Evolutionary conservation across 2,113 vertebrate species (phyloP), one percentile per base, ranked within the genome.

Genomic region (Microcebus tavaratra): DNA sequence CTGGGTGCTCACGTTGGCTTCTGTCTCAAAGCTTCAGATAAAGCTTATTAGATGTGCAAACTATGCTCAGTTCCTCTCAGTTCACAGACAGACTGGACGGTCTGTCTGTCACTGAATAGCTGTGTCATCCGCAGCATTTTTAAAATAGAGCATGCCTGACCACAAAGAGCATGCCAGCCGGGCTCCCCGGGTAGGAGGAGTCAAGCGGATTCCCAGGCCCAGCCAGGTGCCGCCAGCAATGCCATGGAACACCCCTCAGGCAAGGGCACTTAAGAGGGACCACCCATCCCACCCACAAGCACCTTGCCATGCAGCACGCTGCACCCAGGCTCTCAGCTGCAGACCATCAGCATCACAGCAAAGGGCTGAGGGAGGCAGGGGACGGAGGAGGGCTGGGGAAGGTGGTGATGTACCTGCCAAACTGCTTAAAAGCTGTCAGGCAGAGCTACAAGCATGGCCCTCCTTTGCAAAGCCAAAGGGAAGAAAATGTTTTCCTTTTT

Each of bases 311-410:
- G 3, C 25, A 36, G 39, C 21, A 27, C 27, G 8, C 45, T n/a
- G 13, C 42, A 34, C 27, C 5, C 15, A 8, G 9, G 11, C 0
- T 3, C 53, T 15, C 8, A 42, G 31, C 12, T 11, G 3, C 25
- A 9, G 31, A 65, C 20, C 0, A 0, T 1, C 4, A 4, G 25
- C 11, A 1, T 34, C 31, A 6, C 18, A 45, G 53, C 3, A 0
- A 25, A 65, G 14, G 14, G 1, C 1, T 1, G 42, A n/a, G 25
- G 17, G 25, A 78, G 45, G 11, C 8, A 20, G 29, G 11, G 1
- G 2, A 4, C 1, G 3, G 21, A n/a, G 9, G 8, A 12, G 9
- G 1, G 5, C 31, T 12, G 7, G n/a, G 36, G 27, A 63, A 84
- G n/a, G n/a, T 0, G 23, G 39, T 27, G 3, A 36, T 3, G 20